phyloP scores from a whole-genome alignment of 1,140 invertebrate species.

The Ruditapes philippinarum region DNA sequence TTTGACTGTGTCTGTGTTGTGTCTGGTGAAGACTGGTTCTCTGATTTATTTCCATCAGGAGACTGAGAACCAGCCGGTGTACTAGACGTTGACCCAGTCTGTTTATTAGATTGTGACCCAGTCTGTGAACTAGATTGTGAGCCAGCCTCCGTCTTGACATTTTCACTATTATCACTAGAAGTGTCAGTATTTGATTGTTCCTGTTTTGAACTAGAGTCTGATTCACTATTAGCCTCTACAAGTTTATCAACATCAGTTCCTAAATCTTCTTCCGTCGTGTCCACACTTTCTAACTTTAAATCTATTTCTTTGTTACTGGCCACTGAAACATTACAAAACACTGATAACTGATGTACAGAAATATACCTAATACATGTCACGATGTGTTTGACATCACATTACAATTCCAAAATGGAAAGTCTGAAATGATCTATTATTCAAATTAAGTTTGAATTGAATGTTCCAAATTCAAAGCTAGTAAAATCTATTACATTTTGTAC shows the following conservation, averaged over 20 bases:
- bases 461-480: no score
- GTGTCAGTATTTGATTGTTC: neutral
- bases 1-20: conserved; percentile 3
- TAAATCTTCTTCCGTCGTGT: conserved; percentile 17
- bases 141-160: no score
- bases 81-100: neutral
- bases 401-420: no score
- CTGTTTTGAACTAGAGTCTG: conserved; percentile 11
- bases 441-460: neutral
- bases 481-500: no score
- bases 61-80: neutral
- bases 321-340: conserved; percentile 22
- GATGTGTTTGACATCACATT: no score
- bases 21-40: conserved; percentile 1
- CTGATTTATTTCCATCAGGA: neutral
- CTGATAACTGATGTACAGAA: no score
- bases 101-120: neutral
- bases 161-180: conserved; percentile 20
- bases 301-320: conserved; percentile 36
- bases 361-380: no score
- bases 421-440: no score
- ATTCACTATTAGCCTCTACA: conserved; percentile 27
- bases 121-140: neutral
- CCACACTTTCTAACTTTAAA: conserved; percentile 37
- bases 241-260: conserved; percentile 49